Evolutionary conservation across 53 echinoderm and acorn worm genomes (phyloP).

Genomic region (Arbacia lixula): DNA sequence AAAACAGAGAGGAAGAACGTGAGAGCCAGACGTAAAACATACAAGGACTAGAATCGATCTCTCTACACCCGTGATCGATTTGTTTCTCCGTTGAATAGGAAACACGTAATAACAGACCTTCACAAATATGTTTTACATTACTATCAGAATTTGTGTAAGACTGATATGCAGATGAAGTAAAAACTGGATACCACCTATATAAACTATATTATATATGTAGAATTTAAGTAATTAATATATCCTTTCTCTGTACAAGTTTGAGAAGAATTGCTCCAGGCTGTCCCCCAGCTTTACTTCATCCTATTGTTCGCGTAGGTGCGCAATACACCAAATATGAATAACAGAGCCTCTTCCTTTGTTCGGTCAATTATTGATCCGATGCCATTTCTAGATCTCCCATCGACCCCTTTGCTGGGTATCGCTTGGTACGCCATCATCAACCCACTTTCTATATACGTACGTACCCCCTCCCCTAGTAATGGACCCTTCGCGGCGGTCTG

Average conservation of each 20-base stretch:
- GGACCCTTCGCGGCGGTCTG: too few relatives aligned
- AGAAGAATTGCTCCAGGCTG: not conserved
- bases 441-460: too few relatives aligned
- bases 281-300: not conserved
- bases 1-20: not conserved
- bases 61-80: conserved; percentile 29
- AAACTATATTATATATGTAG: too few relatives aligned
- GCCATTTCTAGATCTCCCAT: conserved; percentile 44
- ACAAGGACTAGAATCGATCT: conserved; percentile 16
- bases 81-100: conserved; percentile 22
- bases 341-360: conserved; percentile 26
- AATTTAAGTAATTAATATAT: not conserved
- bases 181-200: not conserved
- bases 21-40: not conserved
- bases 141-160: not conserved
- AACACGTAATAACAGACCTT: conserved; percentile 8
- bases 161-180: not conserved
- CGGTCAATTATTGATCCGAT: conserved; percentile 28
- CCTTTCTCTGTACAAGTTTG: not conserved
- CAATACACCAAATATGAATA: conserved; percentile 6
- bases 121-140: not conserved
- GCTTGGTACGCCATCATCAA: not conserved
- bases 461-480: too few relatives aligned
- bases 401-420: not conserved
- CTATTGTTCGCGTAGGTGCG: not conserved